Evolutionary conservation across 2,113 vertebrate species (phyloP).

Genomic region (Candoia aspera): DNA sequence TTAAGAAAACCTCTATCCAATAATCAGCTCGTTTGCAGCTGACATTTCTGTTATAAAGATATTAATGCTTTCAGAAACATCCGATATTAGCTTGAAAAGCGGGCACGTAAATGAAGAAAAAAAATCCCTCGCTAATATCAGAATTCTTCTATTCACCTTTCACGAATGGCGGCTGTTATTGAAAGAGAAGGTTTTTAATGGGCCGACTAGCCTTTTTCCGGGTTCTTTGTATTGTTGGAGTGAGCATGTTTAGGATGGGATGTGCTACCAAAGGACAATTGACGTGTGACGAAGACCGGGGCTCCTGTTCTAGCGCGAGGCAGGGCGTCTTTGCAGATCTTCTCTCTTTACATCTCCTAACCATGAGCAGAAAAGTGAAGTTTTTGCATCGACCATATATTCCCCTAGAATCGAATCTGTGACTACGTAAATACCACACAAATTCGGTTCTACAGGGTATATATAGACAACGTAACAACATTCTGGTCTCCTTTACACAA

Average conservation of each 20-base stretch:
- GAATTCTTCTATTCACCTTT: constrained; percentile 40
- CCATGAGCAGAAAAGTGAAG: constrained; percentile 82
- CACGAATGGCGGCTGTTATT: not conserved
- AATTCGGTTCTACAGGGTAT: constrained; percentile 92
- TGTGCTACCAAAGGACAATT: constrained; percentile 41
- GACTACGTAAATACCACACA: constrained; percentile 89
- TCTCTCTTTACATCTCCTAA: constrained; percentile 62
- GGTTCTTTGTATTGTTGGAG: constrained; percentile 44
- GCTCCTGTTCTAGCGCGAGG: constrained; percentile 53
- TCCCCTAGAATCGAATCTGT: constrained; percentile 99
- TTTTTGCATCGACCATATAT: constrained; percentile 99
- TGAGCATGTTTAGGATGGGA: constrained; percentile 44
- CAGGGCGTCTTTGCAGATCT: constrained; percentile 61
- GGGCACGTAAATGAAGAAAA: not conserved
- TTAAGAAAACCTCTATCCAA: constrained; percentile 5
- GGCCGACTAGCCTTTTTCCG: not conserved
- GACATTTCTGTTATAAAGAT: constrained; percentile 36
- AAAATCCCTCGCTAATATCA: constrained; percentile 13
- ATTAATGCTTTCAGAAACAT: constrained; percentile 31
- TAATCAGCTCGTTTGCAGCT: constrained; percentile 44
- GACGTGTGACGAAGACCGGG: constrained; percentile 44
- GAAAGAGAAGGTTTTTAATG: not conserved
- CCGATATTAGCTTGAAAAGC: constrained; percentile 52
- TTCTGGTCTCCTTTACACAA: constrained; percentile 68
- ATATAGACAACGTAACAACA: constrained; percentile 88